A percentile compares a stretch with the other conserved stretches of the same genome.
Conservation (phyloP, 1,140 invertebrate species). For the Drosophila littoralis region DNA sequence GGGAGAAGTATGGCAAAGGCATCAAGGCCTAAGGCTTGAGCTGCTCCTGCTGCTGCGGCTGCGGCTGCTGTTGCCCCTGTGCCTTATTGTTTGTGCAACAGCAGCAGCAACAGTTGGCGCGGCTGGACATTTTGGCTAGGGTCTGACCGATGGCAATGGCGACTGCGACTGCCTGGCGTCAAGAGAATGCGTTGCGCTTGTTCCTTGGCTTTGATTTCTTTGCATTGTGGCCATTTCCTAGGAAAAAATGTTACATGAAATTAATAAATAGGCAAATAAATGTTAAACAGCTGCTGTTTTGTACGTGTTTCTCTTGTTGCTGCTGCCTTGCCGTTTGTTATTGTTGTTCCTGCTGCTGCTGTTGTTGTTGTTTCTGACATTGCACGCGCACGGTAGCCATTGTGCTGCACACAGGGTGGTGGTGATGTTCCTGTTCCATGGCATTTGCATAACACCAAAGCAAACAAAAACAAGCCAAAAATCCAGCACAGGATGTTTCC, state of each 20-base stretch:
- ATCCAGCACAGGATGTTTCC: constrained; percentile 65
- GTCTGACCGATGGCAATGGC: constrained; percentile 48
- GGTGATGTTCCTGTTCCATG: constrained; percentile 61
- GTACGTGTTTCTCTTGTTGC: constrained; percentile 63
- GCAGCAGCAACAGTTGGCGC: constrained; percentile 51
- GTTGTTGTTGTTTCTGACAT: constrained; percentile 42
- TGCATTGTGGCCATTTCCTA: constrained; percentile 79
- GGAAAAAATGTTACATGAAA: constrained; percentile 83
- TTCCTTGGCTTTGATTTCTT: constrained; percentile 79
- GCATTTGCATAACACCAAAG: constrained; percentile 76
- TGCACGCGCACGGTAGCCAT: constrained; percentile 81
- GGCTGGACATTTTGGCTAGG: constrained; percentile 68
- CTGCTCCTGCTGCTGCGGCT: constrained; percentile 15
- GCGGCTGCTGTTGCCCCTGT: constrained; percentile 22
- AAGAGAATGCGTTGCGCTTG: constrained; percentile 82
- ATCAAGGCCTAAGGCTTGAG: constrained; percentile 51
- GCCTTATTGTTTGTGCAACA: constrained; percentile 66
- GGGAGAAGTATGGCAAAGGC: constrained; percentile 81
- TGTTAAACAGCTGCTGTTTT: constrained; percentile 83
- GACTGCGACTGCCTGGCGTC: constrained; percentile 76
- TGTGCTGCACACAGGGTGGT: constrained; percentile 80
- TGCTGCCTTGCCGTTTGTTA: constrained; percentile 20
- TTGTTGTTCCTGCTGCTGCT: constrained; percentile 14
- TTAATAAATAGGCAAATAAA: constrained; percentile 84
- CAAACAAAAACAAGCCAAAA: constrained; percentile 38